phyloP scores from a whole-genome alignment of 2,113 vertebrate species.

The Leptocoma aspasia region DNA sequence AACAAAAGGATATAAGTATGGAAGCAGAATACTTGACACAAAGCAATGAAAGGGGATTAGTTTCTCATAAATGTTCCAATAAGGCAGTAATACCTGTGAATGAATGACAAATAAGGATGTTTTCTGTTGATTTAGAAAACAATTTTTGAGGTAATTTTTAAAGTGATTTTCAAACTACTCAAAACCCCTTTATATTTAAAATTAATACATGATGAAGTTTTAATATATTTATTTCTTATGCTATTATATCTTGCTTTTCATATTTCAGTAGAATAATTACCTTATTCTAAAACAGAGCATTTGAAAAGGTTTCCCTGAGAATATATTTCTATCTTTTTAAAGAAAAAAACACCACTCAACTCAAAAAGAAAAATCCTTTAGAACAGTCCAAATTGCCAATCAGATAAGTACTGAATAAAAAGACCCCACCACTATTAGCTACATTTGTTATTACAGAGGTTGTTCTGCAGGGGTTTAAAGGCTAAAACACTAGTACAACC shows the following conservation, averaged over 20 bases:
- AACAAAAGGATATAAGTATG: neutral
- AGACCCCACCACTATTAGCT: neutral
- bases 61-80: neutral
- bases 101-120: neutral
- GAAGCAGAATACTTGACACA: neutral
- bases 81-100: neutral
- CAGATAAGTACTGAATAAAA: neutral
- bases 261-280: neutral
- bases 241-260: neutral
- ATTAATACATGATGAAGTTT: neutral
- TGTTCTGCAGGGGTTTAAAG: neutral
- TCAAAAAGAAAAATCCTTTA: neutral
- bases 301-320: neutral
- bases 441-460: neutral
- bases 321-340: neutral
- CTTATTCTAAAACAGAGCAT: neutral
- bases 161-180: neutral
- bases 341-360: neutral
- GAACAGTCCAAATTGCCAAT: neutral
- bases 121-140: neutral
- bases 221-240: neutral
- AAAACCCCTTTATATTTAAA: neutral
- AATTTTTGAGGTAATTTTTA: neutral
- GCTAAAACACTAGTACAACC: neutral
- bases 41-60: neutral